These are phyloP conservation scores for Characodon lateralis DNA, from an alignment of 2,797 vertebrate genomes.

Conservation along the genomic window DNA sequence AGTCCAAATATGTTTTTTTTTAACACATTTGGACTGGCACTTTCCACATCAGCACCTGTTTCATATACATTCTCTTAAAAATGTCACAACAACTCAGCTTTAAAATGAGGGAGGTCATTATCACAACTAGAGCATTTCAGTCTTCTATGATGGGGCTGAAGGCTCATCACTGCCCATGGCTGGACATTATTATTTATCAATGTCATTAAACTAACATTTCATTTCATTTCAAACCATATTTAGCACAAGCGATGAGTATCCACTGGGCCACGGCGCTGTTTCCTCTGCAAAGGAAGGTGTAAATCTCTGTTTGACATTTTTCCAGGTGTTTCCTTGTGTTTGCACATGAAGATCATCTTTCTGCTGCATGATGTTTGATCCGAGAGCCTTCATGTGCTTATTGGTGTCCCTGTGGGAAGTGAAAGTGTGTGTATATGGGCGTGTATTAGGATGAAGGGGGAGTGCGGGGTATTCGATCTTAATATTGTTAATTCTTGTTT, in stretches of 20 bases:
- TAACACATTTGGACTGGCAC: too few species aligned
- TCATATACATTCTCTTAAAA: neutral
- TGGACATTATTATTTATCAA: neutral
- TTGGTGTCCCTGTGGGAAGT: neutral
- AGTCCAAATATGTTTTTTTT: too few species aligned
- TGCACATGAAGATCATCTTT: neutral
- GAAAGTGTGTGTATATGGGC: neutral
- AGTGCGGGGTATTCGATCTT: neutral
- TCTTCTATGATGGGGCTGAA: neutral
- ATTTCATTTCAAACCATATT: neutral
- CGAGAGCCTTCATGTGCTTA: neutral
- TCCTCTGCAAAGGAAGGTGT: constrained; percentile 4
- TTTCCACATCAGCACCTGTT: too few species aligned
- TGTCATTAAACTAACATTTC: neutral
- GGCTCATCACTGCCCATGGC: neutral
- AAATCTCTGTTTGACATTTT: constrained; percentile 7
- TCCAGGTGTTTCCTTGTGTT: constrained; percentile 4
- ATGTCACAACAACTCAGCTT: neutral
- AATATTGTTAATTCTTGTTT: neutral
- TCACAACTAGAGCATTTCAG: neutral
- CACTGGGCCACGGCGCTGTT: too few species aligned
- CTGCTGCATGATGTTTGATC: constrained; percentile 6
- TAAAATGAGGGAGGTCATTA: neutral
- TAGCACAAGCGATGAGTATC: neutral
- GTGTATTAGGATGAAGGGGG: neutral